These are phyloP conservation scores for Drosophila micromelanica DNA, from an alignment of 1,140 invertebrate genomes.

Conservation along the genomic window DNA sequence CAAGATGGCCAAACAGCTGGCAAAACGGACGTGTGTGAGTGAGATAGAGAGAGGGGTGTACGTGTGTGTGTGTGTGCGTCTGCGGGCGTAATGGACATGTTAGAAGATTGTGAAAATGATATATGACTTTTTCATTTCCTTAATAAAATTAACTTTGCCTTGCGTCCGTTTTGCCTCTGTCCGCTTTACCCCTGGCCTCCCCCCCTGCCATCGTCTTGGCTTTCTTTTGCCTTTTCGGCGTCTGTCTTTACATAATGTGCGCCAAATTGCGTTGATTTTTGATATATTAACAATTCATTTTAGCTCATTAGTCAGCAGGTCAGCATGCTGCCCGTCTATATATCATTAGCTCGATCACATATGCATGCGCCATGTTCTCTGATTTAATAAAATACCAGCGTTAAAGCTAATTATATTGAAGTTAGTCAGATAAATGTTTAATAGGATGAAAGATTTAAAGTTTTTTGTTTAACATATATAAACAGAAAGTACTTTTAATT, in stretches of 20 bases:
- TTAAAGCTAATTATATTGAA: background rate
- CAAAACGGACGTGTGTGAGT: conserved; percentile 14
- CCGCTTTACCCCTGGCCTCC: background rate
- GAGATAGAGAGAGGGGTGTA: background rate
- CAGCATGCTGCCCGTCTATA: conserved; percentile 61
- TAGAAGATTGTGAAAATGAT: conserved; percentile 80
- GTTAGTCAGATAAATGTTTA: too few relatives aligned
- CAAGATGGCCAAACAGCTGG: conserved; percentile 43
- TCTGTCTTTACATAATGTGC: conserved; percentile 73
- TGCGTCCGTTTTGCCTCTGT: conserved; percentile 28
- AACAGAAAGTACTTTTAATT: too few relatives aligned
- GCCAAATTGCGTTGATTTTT: conserved; percentile 82
- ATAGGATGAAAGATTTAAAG: too few relatives aligned
- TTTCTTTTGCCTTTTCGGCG: conserved; percentile 3
- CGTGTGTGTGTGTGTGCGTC: conserved; percentile 13
- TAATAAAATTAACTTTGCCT: conserved; percentile 81
- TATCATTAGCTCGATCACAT: conserved; percentile 65
- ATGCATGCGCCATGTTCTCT: conserved; percentile 3
- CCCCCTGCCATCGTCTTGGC: background rate
- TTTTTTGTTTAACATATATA: too few relatives aligned
- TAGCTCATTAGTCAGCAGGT: conserved; percentile 80
- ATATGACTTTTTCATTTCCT: conserved; percentile 83
- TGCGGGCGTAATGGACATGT: conserved; percentile 71
- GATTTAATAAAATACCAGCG: background rate
- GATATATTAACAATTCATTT: conserved; percentile 81